phyloP scores from a whole-genome alignment of 2,888 invertebrate species.

The Dryobotodes eremita region DNA sequence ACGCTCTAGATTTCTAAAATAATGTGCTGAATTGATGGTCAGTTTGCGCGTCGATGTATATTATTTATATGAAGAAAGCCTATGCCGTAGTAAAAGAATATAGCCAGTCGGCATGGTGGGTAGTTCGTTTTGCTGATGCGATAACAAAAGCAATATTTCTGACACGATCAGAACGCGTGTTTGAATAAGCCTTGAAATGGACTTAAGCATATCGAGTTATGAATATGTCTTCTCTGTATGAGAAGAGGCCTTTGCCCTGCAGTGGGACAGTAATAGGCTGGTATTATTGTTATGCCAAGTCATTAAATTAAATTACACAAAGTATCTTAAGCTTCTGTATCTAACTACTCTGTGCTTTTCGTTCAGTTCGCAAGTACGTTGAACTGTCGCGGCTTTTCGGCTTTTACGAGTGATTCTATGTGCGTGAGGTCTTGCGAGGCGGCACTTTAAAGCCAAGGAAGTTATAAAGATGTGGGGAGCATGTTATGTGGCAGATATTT shows the following conservation, averaged over 20 bases:
- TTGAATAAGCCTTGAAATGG: too few relatives aligned
- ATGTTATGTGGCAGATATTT: slow-evolving; percentile 37
- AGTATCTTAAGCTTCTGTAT: slow-evolving; percentile 24
- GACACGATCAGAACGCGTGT: too few relatives aligned
- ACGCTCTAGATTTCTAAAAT: neutral
- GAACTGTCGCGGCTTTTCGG: slow-evolving; percentile 64
- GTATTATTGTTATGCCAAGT: neutral
- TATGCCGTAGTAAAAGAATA: neutral
- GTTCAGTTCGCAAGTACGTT: slow-evolving; percentile 53
- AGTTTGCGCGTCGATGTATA: neutral
- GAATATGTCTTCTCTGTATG: too few relatives aligned
- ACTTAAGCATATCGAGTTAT: too few relatives aligned
- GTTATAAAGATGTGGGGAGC: slow-evolving; percentile 55
- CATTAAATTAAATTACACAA: neutral
- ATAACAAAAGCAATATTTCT: too few relatives aligned
- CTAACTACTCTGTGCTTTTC: neutral
- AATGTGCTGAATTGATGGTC: neutral
- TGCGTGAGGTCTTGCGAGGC: slow-evolving; percentile 60
- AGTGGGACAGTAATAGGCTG: too few relatives aligned
- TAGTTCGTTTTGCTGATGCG: neutral
- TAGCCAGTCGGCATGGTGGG: neutral
- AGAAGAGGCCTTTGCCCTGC: too few relatives aligned
- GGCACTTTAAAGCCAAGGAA: slow-evolving; percentile 51
- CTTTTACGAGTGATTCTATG: slow-evolving; percentile 65
- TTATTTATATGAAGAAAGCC: neutral